These are phyloP conservation scores for Hippocampus zosterae DNA, from an alignment of 2,113 vertebrate species.

Conservation along the genomic window DNA sequence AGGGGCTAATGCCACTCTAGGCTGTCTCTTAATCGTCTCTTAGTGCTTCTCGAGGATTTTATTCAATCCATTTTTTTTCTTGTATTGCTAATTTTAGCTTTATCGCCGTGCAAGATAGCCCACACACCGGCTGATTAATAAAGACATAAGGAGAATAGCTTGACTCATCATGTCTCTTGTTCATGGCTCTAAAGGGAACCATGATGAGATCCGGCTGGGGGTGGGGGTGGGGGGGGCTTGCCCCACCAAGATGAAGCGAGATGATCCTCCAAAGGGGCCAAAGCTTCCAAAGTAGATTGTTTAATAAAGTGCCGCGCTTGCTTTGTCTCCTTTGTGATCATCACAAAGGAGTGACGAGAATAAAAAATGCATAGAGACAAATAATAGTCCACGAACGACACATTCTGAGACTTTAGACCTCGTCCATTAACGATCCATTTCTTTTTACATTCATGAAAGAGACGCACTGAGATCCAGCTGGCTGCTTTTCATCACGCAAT, in stretches of 20 bases:
- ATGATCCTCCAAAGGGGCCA: constrained; percentile 18
- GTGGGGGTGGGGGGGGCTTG: constrained; percentile 7
- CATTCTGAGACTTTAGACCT: background rate
- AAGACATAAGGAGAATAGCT: constrained; percentile 13
- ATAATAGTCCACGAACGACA: background rate
- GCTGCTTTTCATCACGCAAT: background rate
- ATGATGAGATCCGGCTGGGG: background rate
- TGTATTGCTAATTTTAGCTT: constrained; percentile 48
- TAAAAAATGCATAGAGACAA: background rate
- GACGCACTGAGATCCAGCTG: background rate
- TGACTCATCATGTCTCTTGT: constrained; percentile 16
- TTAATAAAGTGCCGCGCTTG: background rate
- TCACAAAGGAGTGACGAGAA: background rate
- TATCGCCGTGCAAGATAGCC: constrained; percentile 22
- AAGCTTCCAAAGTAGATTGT: constrained; percentile 4
- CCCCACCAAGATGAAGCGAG: constrained; percentile 11
- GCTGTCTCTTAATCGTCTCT: constrained; percentile 24
- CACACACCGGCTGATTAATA: constrained; percentile 26
- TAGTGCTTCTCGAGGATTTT: constrained; percentile 29
- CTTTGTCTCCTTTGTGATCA: background rate
- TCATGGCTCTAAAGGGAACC: constrained; percentile 18
- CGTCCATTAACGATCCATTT: background rate
- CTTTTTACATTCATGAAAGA: background rate
- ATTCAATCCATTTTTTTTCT: background rate
- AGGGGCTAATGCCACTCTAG: constrained; percentile 3